A percentile compares a stretch with the other conserved stretches of the same genome.
Conservation (phyloP, 2,113 vertebrate species). For the Cavia aperea region DNA sequence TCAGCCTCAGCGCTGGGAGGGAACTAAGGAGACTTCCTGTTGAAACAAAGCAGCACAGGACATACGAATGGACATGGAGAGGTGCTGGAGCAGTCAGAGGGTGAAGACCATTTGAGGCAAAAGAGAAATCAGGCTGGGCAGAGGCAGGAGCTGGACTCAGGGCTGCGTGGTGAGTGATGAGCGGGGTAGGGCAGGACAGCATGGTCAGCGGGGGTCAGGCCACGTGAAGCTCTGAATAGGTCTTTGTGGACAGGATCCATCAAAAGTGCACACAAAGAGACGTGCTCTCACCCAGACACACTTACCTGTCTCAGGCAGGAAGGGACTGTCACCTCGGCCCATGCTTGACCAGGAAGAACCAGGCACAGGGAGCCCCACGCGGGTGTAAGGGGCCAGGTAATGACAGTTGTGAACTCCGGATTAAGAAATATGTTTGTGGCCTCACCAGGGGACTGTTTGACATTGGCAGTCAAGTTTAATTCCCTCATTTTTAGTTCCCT, state of each 20-base stretch:
- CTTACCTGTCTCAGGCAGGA: neutral
- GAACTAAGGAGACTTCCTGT: neutral
- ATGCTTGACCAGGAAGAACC: neutral
- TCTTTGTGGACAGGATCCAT: neutral
- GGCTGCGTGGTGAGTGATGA: too few species aligned
- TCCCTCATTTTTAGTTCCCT: slow-evolving; percentile 14
- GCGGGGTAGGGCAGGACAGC: fast-evolving
- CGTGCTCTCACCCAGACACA: neutral
- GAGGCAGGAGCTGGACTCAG: neutral
- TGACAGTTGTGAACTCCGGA: neutral
- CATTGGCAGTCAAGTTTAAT: neutral
- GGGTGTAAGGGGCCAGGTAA: fast-evolving
- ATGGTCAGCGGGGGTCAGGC: neutral
- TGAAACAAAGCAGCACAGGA: neutral
- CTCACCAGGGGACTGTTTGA: neutral
- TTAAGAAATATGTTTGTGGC: neutral
- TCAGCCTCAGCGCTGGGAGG: neutral
- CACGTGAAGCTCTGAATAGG: neutral
- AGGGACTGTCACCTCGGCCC: neutral
- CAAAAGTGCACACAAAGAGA: neutral
- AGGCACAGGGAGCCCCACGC: neutral
- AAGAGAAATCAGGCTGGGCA: neutral
- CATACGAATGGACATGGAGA: neutral
- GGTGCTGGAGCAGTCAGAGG: neutral
- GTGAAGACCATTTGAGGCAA: neutral